Conservation (phyloP, 2,888 invertebrate genomes). For the Leucania comma region DNA sequence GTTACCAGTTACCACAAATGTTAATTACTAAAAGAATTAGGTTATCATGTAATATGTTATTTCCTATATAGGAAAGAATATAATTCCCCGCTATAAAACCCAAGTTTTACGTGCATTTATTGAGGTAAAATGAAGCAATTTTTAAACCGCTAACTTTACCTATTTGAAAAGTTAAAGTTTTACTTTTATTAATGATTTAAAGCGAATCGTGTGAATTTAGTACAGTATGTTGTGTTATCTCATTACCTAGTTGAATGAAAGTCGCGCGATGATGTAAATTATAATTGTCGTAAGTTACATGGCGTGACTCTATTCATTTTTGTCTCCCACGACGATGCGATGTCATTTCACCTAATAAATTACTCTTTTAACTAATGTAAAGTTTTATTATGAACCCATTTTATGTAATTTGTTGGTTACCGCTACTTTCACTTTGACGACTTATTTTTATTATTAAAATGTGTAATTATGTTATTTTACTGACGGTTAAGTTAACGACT, state of each 20-base stretch:
- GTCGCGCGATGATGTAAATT: constrained; percentile 78
- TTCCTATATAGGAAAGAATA: neutral
- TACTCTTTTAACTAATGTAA: constrained; percentile 71
- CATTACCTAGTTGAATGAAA: constrained; percentile 79
- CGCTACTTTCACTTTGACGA: constrained; percentile 69
- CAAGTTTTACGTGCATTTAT: constrained; percentile 8
- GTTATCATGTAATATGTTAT: neutral
- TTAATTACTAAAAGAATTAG: neutral
- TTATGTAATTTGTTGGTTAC: constrained; percentile 62
- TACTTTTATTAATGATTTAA: constrained; percentile 13
- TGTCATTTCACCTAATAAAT: constrained; percentile 82
- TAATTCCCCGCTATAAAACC: neutral
- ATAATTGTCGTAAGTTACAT: constrained; percentile 76
- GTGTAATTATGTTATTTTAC: constrained; percentile 20
- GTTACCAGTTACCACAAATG: neutral
- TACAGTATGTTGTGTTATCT: constrained; percentile 48
- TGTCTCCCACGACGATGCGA: constrained; percentile 85
- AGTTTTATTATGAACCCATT: constrained; percentile 73
- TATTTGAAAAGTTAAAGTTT: constrained; percentile 21
- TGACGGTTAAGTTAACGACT: constrained; percentile 22
- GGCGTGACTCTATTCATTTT: constrained; percentile 82
- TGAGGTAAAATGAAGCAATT: constrained; percentile 2
- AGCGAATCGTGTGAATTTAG: constrained; percentile 50
- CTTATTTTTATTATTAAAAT: constrained; percentile 46
- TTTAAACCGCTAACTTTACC: neutral